These are phyloP conservation scores for Andrena fulva DNA, from an alignment of 2,888 invertebrate species.

Conservation along the genomic window DNA sequence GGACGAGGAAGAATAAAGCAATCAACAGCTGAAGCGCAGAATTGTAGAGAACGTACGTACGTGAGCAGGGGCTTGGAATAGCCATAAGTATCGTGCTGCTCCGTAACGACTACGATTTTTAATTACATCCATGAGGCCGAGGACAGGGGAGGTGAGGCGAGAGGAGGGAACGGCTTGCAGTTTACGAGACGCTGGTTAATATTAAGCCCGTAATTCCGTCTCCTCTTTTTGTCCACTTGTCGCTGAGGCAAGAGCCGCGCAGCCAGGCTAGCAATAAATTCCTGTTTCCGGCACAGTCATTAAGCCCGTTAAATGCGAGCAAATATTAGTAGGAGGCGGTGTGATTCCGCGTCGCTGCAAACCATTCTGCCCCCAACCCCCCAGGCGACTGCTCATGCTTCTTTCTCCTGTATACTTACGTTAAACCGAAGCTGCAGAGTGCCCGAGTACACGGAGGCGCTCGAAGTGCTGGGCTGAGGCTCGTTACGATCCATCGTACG, in stretches of 20 bases:
- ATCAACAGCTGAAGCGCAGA: too few species aligned
- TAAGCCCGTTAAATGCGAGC: constrained; percentile 36
- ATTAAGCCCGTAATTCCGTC: constrained; percentile 20
- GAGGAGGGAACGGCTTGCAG: constrained; percentile 1
- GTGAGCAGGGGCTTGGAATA: too few species aligned
- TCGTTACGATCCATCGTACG: constrained; percentile 74
- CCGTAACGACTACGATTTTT: not conserved
- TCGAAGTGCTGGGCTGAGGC: constrained; percentile 63
- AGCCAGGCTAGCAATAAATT: constrained; percentile 35
- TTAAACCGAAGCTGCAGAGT: constrained; percentile 84
- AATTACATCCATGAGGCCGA: constrained; percentile 10
- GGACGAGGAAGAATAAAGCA: not conserved
- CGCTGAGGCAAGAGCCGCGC: constrained; percentile 5
- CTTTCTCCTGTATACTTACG: constrained; percentile 76
- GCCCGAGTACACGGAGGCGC: constrained; percentile 72
- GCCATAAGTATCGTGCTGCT: not conserved
- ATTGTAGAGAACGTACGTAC: too few species aligned
- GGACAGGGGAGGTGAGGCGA: not conserved
- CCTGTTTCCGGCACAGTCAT: constrained; percentile 26
- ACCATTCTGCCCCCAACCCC: not conserved
- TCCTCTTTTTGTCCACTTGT: constrained; percentile 35
- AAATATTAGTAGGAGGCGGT: constrained; percentile 35
- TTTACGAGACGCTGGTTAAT: constrained; percentile 33
- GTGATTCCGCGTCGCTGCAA: constrained; percentile 11
- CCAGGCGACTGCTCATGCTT: not conserved